These are phyloP conservation scores for Eristalis arbustorum DNA, from an alignment of 2,888 invertebrate species.

Conservation along the genomic window DNA sequence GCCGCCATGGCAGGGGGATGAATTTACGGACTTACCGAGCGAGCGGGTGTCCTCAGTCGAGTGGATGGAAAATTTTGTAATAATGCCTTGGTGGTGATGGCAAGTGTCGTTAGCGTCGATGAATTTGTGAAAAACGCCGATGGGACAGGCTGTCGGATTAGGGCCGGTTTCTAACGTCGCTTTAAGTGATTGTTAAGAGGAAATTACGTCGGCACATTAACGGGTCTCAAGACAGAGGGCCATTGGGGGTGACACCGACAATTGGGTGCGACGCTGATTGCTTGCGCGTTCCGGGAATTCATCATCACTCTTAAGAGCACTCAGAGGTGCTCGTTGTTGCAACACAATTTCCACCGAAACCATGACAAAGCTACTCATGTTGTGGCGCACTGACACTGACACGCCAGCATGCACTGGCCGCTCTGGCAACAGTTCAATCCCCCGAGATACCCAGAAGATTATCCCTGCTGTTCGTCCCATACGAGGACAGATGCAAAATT, in stretches of 20 bases:
- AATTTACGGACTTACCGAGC: neutral
- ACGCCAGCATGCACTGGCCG: too few species aligned
- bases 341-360: too few species aligned
- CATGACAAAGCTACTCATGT: too few species aligned
- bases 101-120: neutral
- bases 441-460: neutral
- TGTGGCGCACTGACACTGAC: too few species aligned
- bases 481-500: too few species aligned
- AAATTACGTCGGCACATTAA: neutral
- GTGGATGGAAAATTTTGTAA: neutral
- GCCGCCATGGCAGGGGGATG: neutral
- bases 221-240: neutral
- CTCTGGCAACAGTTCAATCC: too few species aligned
- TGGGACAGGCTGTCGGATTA: neutral
- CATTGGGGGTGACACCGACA: neutral
- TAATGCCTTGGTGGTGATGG: too few species aligned
- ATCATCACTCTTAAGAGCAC: too few species aligned
- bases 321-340: too few species aligned
- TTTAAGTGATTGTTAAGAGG: slow-evolving; percentile 6
- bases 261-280: neutral
- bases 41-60: neutral
- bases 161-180: neutral
- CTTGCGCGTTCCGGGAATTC: neutral
- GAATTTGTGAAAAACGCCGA: neutral
- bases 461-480: neutral